Conservation (phyloP, 1,140 invertebrate species). For the Colletes gigas region DNA sequence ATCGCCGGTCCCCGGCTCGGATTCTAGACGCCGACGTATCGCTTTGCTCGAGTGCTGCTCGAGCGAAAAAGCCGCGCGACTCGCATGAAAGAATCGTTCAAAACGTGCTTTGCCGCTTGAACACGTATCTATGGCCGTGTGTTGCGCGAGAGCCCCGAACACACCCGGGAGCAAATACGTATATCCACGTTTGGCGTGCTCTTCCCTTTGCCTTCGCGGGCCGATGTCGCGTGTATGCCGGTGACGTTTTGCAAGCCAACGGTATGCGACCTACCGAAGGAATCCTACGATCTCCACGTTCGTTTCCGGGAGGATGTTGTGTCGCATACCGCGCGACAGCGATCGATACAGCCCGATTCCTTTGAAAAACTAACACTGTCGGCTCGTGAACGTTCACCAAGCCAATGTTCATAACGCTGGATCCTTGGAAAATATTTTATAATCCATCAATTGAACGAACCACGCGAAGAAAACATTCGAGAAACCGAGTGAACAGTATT, state of each 20-base stretch:
- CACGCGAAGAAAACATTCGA: too few species aligned
- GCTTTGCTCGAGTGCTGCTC: background rate
- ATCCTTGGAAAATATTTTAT: too few species aligned
- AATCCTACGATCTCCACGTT: background rate
- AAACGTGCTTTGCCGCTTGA: constrained; percentile 1
- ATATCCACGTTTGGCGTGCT: background rate
- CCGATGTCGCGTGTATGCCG: background rate
- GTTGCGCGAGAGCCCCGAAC: background rate
- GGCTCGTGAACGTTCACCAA: too few species aligned
- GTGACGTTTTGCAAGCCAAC: background rate
- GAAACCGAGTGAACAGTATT: too few species aligned
- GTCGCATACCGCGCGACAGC: background rate
- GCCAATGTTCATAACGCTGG: too few species aligned
- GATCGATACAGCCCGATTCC: background rate
- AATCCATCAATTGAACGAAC: too few species aligned
- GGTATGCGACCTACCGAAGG: too few species aligned
- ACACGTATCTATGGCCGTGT: constrained; percentile 5
- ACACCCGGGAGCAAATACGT: background rate
- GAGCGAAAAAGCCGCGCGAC: background rate
- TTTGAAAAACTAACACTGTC: too few species aligned
- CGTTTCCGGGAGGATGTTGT: background rate
- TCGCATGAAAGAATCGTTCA: constrained; percentile 11
- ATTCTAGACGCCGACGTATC: constrained; percentile 9
- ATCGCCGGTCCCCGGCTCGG: background rate
- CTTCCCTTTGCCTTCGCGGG: background rate